Evolutionary conservation across 1,140 invertebrate species (phyloP).

Genomic region (Euwallacea similis): DNA sequence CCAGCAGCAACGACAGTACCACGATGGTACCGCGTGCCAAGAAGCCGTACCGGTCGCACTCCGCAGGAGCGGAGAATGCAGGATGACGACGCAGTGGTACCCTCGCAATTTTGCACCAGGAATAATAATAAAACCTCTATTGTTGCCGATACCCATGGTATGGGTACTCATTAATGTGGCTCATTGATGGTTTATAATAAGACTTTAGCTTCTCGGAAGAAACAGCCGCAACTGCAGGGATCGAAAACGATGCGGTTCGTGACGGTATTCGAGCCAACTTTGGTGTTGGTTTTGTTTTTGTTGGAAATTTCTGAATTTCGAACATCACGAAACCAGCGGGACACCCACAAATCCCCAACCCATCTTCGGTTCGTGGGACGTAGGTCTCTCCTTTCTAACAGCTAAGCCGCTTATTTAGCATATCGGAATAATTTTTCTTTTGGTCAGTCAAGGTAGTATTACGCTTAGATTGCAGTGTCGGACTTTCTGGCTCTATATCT

Average conservation of each 20-base stretch:
- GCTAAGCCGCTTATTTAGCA: slow-evolving; percentile 16
- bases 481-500: too few species aligned
- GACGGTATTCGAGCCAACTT: too few species aligned
- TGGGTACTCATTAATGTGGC: background rate
- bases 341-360: slow-evolving; percentile 10
- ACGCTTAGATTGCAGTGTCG: too few species aligned
- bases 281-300: slow-evolving; percentile 1
- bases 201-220: too few species aligned
- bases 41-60: slow-evolving; percentile 21
- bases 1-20: slow-evolving; percentile 15
- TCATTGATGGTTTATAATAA: too few species aligned
- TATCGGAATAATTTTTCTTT: slow-evolving; percentile 13
- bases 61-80: slow-evolving; percentile 15
- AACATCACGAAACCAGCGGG: slow-evolving; percentile 12
- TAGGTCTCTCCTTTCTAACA: slow-evolving; percentile 16
- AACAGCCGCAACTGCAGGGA: too few species aligned
- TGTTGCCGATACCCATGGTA: background rate
- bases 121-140: background rate
- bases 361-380: slow-evolving; percentile 11
- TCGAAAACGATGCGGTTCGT: too few species aligned
- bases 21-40: slow-evolving; percentile 29
- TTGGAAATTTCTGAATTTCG: slow-evolving; percentile 11
- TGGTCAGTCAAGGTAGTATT: background rate
- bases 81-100: background rate
- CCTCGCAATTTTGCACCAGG: background rate